Evolutionary conservation across 2,888 invertebrate genomes (phyloP).

Genomic region (Trypoxylon attenuatum): DNA sequence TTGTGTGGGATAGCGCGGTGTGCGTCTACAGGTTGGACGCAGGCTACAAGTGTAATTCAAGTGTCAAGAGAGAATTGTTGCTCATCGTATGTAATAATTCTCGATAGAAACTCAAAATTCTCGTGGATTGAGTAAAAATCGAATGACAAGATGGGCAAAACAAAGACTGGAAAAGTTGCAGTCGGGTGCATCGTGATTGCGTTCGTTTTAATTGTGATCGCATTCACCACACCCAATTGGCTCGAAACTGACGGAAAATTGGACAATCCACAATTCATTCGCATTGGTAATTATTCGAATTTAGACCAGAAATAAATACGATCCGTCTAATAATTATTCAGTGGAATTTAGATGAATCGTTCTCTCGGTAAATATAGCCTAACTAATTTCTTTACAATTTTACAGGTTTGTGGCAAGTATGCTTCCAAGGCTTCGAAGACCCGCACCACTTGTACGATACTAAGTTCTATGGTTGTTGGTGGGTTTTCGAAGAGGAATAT

Average conservation of each 20-base stretch:
- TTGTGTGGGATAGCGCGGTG: not conserved
- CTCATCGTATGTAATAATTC: not conserved
- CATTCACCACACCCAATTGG: constrained; percentile 97
- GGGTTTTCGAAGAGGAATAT: constrained; percentile 98
- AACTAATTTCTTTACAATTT: constrained; percentile 41
- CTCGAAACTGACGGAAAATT: constrained; percentile 91
- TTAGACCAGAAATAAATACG: not conserved
- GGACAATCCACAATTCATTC: constrained; percentile 85
- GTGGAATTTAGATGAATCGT: not conserved
- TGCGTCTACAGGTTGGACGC: not conserved
- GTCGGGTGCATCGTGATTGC: constrained; percentile 88
- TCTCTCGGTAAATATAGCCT: not conserved
- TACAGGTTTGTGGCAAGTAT: constrained; percentile 95
- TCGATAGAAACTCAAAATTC: not conserved
- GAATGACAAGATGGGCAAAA: constrained; percentile 68
- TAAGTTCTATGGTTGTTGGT: constrained; percentile 92
- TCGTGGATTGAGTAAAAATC: constrained; percentile 77
- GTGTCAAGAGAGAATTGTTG: constrained; percentile 1
- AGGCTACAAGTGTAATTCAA: constrained; percentile 7
- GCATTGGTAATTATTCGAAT: constrained; percentile 80
- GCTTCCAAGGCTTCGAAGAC: constrained; percentile 92
- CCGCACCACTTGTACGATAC: constrained; percentile 90
- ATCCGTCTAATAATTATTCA: not conserved
- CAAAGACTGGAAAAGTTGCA: constrained; percentile 83
- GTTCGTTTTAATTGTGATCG: constrained; percentile 88